A percentile compares a stretch with the other conserved stretches of the same genome.
Evolutionary conservation across 2,113 vertebrate species (phyloP).

Genomic region (Mormyrus iriodes): DNA sequence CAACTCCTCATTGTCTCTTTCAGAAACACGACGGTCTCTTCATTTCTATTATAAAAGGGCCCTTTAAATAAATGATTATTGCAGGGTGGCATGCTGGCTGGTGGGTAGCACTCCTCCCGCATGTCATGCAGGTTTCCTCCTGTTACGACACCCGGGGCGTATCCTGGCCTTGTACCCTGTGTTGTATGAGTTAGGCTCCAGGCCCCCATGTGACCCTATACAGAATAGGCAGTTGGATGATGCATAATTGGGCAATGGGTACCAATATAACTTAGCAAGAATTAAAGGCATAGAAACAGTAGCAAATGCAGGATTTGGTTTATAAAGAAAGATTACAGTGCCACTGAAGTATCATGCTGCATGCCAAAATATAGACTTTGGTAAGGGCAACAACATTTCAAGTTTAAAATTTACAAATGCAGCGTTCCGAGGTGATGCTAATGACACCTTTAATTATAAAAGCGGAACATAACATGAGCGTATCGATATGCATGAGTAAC

Average conservation of each 20-base stretch:
- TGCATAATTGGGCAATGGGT: background rate
- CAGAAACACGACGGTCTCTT: background rate
- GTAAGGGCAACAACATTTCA: background rate
- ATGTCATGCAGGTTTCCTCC: background rate
- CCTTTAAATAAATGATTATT: background rate
- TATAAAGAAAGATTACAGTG: background rate
- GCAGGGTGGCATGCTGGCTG: background rate
- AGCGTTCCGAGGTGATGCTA: background rate
- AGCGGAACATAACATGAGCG: background rate
- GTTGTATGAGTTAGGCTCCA: background rate
- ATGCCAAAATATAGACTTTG: background rate
- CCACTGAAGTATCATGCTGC: background rate
- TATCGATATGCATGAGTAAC: background rate
- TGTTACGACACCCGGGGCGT: background rate
- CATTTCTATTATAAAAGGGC: background rate
- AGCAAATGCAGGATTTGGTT: background rate
- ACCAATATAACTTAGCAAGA: background rate
- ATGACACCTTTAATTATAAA: background rate
- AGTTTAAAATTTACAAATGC: background rate
- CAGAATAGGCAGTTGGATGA: background rate
- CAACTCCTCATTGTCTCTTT: background rate
- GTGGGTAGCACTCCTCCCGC: background rate
- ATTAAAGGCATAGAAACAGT: background rate
- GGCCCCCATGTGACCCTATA: background rate
- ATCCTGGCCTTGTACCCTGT: background rate